phyloP scores from a whole-genome alignment of 2,113 vertebrate species.

The Kryptolebias marmoratus region DNA sequence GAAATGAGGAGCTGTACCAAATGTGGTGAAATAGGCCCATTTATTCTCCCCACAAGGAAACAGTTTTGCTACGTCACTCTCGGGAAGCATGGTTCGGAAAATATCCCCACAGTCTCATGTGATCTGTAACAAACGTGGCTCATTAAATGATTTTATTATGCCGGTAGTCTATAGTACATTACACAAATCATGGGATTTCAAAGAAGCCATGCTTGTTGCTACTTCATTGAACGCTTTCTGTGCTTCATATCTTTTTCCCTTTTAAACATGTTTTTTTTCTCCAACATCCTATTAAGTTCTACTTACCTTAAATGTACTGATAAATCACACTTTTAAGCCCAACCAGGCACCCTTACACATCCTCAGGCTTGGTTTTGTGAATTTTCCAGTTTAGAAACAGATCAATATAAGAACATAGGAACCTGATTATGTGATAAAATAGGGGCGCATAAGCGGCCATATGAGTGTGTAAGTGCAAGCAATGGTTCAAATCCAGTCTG shows the following conservation, averaged over 20 bases:
- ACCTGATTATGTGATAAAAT: no score
- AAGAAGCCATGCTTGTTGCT: background rate
- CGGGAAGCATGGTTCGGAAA: background rate
- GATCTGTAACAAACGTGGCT: background rate
- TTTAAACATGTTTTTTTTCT: no score
- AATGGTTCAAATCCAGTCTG: no score
- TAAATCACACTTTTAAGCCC: no score
- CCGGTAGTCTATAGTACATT: background rate
- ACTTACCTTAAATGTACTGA: no score
- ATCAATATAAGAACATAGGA: no score
- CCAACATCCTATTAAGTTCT: no score
- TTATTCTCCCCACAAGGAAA: background rate
- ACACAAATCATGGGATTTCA: background rate
- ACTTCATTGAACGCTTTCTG: background rate
- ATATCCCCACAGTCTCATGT: background rate
- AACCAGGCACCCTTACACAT: no score
- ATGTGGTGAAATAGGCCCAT: background rate
- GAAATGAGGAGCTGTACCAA: conserved; percentile 1
- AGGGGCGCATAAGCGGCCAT: no score
- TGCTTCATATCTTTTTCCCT: background rate
- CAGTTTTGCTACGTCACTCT: background rate
- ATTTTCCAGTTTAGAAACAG: no score
- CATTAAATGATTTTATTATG: background rate
- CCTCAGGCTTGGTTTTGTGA: no score
- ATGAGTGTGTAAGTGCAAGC: no score